A percentile compares a stretch with the other conserved stretches of the same genome.
Conservation (phyloP, 1,140 invertebrate genomes). For the Branchinecta lynchi region DNA sequence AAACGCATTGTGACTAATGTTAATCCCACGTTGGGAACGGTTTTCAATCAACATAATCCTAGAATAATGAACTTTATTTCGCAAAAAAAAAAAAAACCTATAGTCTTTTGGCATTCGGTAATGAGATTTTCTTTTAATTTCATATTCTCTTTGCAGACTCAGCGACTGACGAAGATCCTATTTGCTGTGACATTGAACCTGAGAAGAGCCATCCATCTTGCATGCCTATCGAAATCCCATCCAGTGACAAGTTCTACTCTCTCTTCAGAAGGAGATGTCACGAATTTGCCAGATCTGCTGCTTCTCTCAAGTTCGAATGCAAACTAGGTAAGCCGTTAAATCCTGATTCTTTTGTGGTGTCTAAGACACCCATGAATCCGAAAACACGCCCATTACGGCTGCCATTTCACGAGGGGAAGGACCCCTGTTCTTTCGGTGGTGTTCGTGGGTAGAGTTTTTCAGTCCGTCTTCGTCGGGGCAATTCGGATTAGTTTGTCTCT, state of each 20-base stretch:
- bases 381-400: too few species aligned
- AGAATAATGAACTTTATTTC: background rate
- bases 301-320: conserved; percentile 35
- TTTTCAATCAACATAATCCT: background rate
- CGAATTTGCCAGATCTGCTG: conserved; percentile 35
- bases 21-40: too few species aligned
- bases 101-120: background rate
- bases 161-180: conserved; percentile 19
- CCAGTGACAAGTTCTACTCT: conserved; percentile 23
- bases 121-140: background rate
- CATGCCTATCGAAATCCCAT: conserved; percentile 25
- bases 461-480: too few species aligned
- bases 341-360: too few species aligned
- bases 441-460: too few species aligned
- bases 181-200: conserved; percentile 18
- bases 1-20: too few species aligned
- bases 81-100: background rate
- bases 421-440: too few species aligned
- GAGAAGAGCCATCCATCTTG: conserved; percentile 24
- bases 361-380: too few species aligned
- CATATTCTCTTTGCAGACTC: conserved; percentile 14
- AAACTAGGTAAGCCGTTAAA: conserved; percentile 35
- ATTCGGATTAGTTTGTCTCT: too few species aligned
- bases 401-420: too few species aligned
- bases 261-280: conserved; percentile 34